phyloP scores from a whole-genome alignment of 2,888 invertebrate genomes.

The Athripsodes cinereus region DNA sequence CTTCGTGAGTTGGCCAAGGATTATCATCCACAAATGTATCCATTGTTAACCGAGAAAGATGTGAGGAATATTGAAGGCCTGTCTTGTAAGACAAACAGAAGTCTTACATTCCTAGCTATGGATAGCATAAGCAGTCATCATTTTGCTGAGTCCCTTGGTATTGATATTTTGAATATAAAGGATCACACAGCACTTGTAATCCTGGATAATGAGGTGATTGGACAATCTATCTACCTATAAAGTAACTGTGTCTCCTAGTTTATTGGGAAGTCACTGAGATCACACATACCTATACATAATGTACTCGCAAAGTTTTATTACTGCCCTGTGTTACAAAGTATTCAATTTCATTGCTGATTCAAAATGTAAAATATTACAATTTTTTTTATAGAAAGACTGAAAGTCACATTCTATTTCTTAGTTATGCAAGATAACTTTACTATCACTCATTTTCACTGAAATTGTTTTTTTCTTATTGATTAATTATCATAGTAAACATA shows the following conservation, averaged over 20 bases:
- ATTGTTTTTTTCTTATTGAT: no score
- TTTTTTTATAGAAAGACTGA: no score
- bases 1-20: conserved; percentile 41
- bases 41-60: conserved; percentile 34
- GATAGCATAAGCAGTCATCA: conserved; percentile 67
- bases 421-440: no score
- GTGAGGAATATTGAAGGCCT: conserved; percentile 42
- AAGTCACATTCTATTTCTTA: no score
- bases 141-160: conserved; percentile 69
- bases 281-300: no score
- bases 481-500: no score
- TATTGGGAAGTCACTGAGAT: no score
- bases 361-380: no score
- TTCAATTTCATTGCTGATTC: no score
- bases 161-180: conserved; percentile 53
- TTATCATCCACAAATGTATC: conserved; percentile 38
- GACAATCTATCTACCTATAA: conserved; percentile 23
- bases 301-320: neutral
- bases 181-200: conserved; percentile 65
- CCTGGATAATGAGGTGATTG: conserved; percentile 60
- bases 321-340: neutral
- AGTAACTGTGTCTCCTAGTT: neutral
- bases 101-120: conserved; percentile 60
- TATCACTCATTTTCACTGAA: no score
- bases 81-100: conserved; percentile 51